Evolutionary conservation across 2,888 invertebrate species (phyloP).

Genomic region (Coremacera marginata): DNA sequence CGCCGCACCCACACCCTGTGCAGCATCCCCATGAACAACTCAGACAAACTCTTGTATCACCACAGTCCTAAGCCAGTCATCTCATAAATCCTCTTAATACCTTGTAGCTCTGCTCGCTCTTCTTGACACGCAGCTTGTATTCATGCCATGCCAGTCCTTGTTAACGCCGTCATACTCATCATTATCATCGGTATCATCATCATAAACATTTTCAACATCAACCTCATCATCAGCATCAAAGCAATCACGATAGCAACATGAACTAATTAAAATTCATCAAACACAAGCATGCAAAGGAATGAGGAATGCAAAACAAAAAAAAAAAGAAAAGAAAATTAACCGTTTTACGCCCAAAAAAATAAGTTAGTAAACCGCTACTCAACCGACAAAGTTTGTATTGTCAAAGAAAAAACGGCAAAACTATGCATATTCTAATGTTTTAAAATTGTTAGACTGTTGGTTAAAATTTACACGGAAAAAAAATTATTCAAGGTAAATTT

Average conservation of each 20-base stretch:
- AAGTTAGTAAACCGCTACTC: neutral
- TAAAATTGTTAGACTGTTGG: too few species aligned
- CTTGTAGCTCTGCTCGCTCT: too few species aligned
- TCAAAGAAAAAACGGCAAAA: too few species aligned
- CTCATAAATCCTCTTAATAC: neutral
- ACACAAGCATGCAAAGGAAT: neutral
- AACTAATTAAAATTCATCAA: conserved; percentile 34
- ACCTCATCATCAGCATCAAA: neutral
- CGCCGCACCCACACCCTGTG: neutral
- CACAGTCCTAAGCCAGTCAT: neutral
- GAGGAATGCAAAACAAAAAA: neutral
- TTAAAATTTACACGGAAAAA: neutral
- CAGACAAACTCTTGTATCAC: neutral
- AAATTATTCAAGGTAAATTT: too few species aligned
- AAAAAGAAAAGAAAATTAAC: neutral
- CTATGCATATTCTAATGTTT: too few species aligned
- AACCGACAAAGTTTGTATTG: neutral
- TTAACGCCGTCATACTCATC: too few species aligned
- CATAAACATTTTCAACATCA: neutral
- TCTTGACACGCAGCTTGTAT: too few species aligned
- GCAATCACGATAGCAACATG: conserved; percentile 27
- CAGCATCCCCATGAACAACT: neutral
- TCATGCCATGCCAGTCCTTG: too few species aligned
- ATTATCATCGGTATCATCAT: neutral
- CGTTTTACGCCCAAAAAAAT: neutral